A percentile compares a stretch with the other conserved stretches of the same genome.
phyloP scores from a whole-genome alignment of 2,888 invertebrate species.

The Tenthredo livida region DNA sequence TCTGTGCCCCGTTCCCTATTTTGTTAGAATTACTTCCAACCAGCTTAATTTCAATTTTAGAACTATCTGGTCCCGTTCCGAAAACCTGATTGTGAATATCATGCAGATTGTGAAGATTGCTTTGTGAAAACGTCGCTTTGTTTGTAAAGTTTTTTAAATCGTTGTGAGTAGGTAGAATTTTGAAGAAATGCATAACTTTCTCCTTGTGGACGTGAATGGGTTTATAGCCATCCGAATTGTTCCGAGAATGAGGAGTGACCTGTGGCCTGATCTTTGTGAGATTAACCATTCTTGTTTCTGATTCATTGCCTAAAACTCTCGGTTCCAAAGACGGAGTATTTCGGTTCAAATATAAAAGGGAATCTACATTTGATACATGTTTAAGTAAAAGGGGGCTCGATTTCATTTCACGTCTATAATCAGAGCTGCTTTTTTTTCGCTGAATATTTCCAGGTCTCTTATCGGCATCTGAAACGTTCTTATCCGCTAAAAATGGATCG shows the following conservation, averaged over 20 bases:
- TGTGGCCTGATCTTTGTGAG: neutral
- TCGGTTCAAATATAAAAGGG: neutral
- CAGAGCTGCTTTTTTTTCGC: neutral
- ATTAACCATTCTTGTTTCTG: neutral
- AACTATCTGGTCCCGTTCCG: neutral
- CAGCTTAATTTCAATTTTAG: neutral
- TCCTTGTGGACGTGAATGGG: neutral
- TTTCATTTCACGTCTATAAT: neutral
- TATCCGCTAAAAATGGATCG: conserved; percentile 10
- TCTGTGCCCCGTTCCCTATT: neutral
- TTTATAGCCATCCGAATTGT: neutral
- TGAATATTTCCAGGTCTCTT: neutral
- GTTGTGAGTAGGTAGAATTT: conserved; percentile 1
- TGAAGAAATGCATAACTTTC: conserved; percentile 19
- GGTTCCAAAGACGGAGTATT: neutral
- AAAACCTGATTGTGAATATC: conserved; percentile 23
- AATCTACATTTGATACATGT: conserved; percentile 4
- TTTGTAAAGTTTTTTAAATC: neutral
- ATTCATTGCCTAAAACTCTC: neutral
- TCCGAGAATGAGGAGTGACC: neutral
- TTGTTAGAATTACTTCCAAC: conserved; percentile 11
- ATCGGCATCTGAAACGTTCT: neutral
- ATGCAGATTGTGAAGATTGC: neutral
- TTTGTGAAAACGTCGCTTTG: neutral
- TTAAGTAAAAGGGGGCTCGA: neutral